Evolutionary conservation across 2,888 invertebrate genomes (phyloP), one percentile per base, ranked within the genome.

Genomic region (Corythucha ciliata): DNA sequence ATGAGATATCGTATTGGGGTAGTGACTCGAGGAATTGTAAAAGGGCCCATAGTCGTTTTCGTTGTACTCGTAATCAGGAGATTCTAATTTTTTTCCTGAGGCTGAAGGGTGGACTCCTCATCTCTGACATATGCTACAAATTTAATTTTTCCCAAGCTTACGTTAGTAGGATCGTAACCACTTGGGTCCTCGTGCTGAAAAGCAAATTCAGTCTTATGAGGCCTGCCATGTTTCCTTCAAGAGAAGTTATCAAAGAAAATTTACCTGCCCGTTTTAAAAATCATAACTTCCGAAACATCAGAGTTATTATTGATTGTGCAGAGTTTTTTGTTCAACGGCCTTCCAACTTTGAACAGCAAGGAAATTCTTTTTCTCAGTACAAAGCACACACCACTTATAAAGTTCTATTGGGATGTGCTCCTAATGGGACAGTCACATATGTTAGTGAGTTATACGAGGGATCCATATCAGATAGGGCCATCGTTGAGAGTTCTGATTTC

Each of bases 241-340:
- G 37, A 22, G 12, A 36, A 14, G 16, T 8, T 7, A 36, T 36
- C 7, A 6, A 12, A 14, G 37, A 36, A 12, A 14, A 36, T 14
- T 3, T 36, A 14, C 37, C 37, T 3, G 5, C 10, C 8, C 10
- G 37, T 3, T 36, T 36, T 36, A 3, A 3, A 3, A 6, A 3
- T 14, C n/a, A n/a, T n/a, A 6, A 3, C 8, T 3, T 36, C 20
- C 5, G 5, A 16, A 36, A 36, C 22, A 12, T 36, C 20, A 8
- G 37, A 36, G 37, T 36, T 3, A 36, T 36, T 14, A 36, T 36
- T 8, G 37, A 36, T 16, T 7, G 37, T 36, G 37, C 37, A 8
- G 37, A 36, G 12, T 21, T 36, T 21, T 36, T 36, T 3, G 20
- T 20, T 16, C 8, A 36, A 14, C 7, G 5, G 22, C 37, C 37